Conservation (phyloP, 2,113 vertebrate genomes). For the Rynchops niger region DNA sequence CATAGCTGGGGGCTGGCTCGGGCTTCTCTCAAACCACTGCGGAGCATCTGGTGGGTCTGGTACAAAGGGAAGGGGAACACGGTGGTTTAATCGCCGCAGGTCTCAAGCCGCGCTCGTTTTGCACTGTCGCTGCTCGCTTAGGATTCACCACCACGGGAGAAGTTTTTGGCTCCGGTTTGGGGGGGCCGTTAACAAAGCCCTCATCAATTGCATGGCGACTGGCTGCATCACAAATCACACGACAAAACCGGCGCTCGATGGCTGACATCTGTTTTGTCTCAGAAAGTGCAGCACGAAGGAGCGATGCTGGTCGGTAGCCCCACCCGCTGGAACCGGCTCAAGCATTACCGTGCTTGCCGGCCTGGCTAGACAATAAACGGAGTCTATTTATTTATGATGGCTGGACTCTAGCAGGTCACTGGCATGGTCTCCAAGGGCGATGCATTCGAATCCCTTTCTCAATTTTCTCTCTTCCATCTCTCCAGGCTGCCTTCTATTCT, state of each 20-base stretch:
- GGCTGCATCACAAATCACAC: not conserved
- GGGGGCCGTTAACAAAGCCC: not conserved
- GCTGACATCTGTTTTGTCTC: conserved; percentile 62
- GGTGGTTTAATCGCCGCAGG: accelerated
- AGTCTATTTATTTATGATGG: conserved; percentile 39
- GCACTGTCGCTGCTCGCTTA: accelerated
- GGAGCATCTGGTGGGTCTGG: not conserved
- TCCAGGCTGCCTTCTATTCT: conserved; percentile 38
- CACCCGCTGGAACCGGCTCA: conserved; percentile 52
- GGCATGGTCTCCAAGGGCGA: conserved; percentile 37
- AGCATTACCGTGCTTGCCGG: conserved; percentile 26
- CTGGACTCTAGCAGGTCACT: conserved; percentile 44
- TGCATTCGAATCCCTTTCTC: not conserved
- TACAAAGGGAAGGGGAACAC: accelerated
- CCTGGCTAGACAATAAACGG: conserved; percentile 44
- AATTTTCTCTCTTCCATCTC: conserved; percentile 23
- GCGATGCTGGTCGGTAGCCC: not conserved
- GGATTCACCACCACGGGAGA: not conserved
- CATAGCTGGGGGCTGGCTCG: accelerated
- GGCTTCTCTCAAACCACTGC: accelerated
- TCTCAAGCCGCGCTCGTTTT: not conserved
- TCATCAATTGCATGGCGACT: not conserved
- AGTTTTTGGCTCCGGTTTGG: not conserved
- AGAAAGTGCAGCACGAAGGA: not conserved
- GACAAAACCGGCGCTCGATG: not conserved